Evolutionary conservation across 2,888 invertebrate species (phyloP), one percentile per base, ranked within the genome.

Genomic region (Amorpha juglandis): DNA sequence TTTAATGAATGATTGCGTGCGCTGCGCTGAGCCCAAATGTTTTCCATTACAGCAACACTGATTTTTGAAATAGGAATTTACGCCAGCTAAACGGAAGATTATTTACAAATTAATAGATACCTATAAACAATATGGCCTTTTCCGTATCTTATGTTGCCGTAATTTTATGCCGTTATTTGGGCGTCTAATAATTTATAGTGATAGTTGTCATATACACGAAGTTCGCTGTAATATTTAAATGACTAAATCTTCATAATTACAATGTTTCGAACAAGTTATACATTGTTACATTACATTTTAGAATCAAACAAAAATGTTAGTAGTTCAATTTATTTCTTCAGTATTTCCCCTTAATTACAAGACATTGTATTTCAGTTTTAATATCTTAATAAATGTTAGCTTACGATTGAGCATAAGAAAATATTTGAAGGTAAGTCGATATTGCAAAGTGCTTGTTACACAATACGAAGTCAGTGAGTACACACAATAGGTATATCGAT

Each of bases 371-470:
- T 50, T 65, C 38, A 48, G 48, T 63, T 55, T 58, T 63, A 63
- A 66, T 53, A 68, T 66, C 52, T 70, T 65, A 68, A 63, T 65
- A 63, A 68, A 67, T 68, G 65, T 67, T 65, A 65, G 45, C 38
- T 58, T 21, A 55, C 74, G 75, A 77, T 81, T 82, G 86, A 86
- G 84, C 83, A 73, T 82, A 74, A 78, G 33, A 72, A 80, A 76
- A 76, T 81, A 74, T 78, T 77, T 72, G 74, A 76, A 76, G 50
- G 72, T 67, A 82, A 82, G 81, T 79, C 73, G 73, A 72, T 78
- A 81, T 78, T 77, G 75, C 77, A 83, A 82, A 83, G 50, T 68
- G 76, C 74, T 80, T 78, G 82, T 76, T 81, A 88, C 82, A 80
- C 77, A 77, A 81, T 82, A 81, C 73, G 77, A 82, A 78, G 73